Base-by-base conservation (phyloP, 1,140 invertebrate species). In the Homarus americanus region DNA sequence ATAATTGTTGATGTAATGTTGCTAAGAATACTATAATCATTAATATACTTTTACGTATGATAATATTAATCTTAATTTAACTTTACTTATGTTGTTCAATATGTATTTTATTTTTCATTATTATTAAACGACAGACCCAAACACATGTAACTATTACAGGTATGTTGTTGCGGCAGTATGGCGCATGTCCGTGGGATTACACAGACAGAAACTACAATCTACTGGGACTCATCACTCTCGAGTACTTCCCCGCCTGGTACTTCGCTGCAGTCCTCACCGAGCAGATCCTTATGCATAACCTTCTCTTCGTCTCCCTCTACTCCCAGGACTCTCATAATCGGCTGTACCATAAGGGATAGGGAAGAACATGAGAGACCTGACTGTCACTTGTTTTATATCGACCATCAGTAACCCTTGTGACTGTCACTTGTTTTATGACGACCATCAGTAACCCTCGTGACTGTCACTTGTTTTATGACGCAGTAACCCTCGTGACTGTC, bases 131-230 rank as follows among this genome's bases (percentile, higher is more conserved):
- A 69, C 10, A 20, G 20, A n/a, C 38, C 58, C 41, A 79, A 17
- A 36, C 4, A 15, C 15, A 1, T 12, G 36, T 79, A 20, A 38
- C 0, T 17, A 20, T 69, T 75, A 5, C 87, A 90, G 87, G 87
- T 36, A 94, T 93, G 86, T 73, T 95, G n/a, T 93, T 95, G 12
- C 93, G 94, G 58, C 93, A 94, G 76, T 95, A 95, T 90, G 93
- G 94, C 91, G 95, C 95, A 0, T 95, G 95, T 93, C 95, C 95
- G 1, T 95, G 95, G 95, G 95, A 95, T 91, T 95, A 95, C 92
- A 94, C 94, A 12, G 94, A 94, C 32, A 95, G 95, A 93, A 92
- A 93, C 83, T 95, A 94, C 91, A 94, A 95, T 92, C 94, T 95
- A 76, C 94, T 94, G 93, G 95, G 95, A 0, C 93, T 95, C 34